These are phyloP conservation scores for Chrysaora quinquecirrha DNA, from an alignment of 30 jellyfish, hydroid and myxozoan genomes.

Conservation along the genomic window DNA sequence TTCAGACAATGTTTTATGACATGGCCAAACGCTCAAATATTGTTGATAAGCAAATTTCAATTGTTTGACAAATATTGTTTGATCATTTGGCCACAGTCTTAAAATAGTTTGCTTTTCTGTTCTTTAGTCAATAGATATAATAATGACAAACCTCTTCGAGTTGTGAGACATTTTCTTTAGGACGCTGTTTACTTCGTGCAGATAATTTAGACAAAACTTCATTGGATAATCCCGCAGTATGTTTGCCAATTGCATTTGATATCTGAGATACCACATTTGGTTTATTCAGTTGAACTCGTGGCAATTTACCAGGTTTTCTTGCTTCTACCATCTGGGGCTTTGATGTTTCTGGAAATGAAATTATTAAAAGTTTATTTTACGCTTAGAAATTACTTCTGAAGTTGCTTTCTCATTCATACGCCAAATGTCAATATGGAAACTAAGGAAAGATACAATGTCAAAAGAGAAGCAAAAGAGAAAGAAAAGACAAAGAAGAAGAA, in stretches of 20 bases:
- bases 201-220: slow-evolving; percentile 72
- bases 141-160: slow-evolving; percentile 76
- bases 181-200: slow-evolving; percentile 41
- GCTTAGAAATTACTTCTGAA: not conserved
- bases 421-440: not conserved
- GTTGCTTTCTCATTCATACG: not conserved
- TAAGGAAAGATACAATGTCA: too few species aligned
- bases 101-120: too few species aligned
- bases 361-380: not conserved
- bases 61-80: too few species aligned
- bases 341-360: not conserved
- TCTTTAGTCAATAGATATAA: too few species aligned
- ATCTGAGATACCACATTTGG: slow-evolving; percentile 67
- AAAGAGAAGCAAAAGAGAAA: too few species aligned
- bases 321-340: not conserved
- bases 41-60: too few species aligned
- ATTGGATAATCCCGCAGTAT: slow-evolving; percentile 65
- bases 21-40: too few species aligned
- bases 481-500: too few species aligned
- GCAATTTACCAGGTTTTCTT: slow-evolving; percentile 5
- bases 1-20: too few species aligned
- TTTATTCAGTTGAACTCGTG: slow-evolving; percentile 11
- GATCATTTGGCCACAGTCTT: too few species aligned
- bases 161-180: slow-evolving; percentile 62
- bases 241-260: slow-evolving; percentile 69